Evolutionary conservation across 2,888 invertebrate species (phyloP).

Genomic region (Morpho achilles): DNA sequence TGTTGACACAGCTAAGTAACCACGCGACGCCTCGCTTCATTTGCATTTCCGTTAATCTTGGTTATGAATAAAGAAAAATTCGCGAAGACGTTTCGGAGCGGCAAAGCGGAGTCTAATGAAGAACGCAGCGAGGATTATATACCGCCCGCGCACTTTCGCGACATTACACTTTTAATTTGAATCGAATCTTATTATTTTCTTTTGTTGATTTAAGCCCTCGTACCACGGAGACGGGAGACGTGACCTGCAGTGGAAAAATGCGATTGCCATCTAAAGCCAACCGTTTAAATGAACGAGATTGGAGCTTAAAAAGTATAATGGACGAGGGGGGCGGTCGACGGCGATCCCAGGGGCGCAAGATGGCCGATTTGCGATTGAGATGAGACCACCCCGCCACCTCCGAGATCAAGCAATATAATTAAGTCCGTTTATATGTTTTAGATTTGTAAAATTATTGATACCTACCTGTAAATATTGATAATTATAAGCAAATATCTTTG

Average conservation of each 20-base stretch:
- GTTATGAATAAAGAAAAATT: constrained; percentile 80
- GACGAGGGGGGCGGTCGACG: constrained; percentile 74
- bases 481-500: too few species aligned
- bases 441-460: too few species aligned
- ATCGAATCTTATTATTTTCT: constrained; percentile 83
- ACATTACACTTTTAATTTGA: constrained; percentile 86
- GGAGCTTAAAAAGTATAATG: constrained; percentile 87
- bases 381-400: constrained; percentile 65
- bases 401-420: constrained; percentile 76
- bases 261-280: constrained; percentile 85
- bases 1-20: constrained; percentile 79
- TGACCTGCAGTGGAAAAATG: constrained; percentile 85
- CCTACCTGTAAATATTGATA: too few species aligned
- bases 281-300: constrained; percentile 85
- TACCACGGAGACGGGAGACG: constrained; percentile 80
- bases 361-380: constrained; percentile 80
- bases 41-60: constrained; percentile 77
- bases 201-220: constrained; percentile 84
- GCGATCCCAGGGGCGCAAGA: constrained; percentile 74
- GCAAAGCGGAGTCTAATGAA: constrained; percentile 66
- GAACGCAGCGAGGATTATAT: constrained; percentile 64
- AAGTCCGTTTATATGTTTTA: constrained; percentile 43
- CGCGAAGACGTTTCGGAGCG: constrained; percentile 67
- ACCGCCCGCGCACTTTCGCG: constrained; percentile 62
- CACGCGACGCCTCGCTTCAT: constrained; percentile 70